A percentile compares a stretch with the other conserved stretches of the same genome.
These are phyloP conservation scores for Coenobita brevimanus DNA, from an alignment of 1,140 invertebrate genomes.

Conservation along the genomic window DNA sequence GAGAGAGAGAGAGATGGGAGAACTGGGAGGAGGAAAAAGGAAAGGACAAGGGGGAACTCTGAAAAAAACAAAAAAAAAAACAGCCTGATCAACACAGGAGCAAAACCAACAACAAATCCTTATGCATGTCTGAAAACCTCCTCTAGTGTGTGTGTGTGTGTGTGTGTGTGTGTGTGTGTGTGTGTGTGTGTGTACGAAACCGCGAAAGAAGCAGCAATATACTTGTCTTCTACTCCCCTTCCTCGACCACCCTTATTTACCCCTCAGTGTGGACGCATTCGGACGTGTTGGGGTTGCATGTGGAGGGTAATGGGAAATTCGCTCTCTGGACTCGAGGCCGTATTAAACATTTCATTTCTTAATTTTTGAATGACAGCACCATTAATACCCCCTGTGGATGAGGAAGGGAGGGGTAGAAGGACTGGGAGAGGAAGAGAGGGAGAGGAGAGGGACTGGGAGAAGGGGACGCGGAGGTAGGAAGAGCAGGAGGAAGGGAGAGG, in stretches of 20 bases:
- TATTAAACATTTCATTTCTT: slow-evolving; percentile 61
- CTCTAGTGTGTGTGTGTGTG: too few species aligned
- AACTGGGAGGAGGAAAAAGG: neutral
- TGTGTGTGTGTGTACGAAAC: too few species aligned
- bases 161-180: too few species aligned
- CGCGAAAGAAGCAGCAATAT: too few species aligned
- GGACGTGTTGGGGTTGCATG: slow-evolving; percentile 38
- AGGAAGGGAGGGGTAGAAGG: neutral
- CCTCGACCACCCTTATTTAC: too few species aligned
- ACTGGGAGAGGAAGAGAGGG: neutral
- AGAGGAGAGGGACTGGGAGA: neutral
- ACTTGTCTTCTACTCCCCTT: too few species aligned
- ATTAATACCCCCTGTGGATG: slow-evolving; percentile 34
- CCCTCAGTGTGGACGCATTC: neutral
- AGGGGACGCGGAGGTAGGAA: neutral
- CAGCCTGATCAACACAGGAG: too few species aligned
- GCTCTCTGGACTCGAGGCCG: slow-evolving; percentile 30
- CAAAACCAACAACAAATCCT: too few species aligned
- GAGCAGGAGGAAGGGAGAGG: neutral
- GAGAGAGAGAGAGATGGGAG: neutral
- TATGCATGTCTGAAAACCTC: too few species aligned
- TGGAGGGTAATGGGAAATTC: slow-evolving; percentile 47
- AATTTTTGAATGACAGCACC: slow-evolving; percentile 62
- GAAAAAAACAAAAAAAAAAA: too few species aligned
- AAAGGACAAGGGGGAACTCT: neutral